These are phyloP conservation scores for Bombus waltoni DNA, from an alignment of 1,140 invertebrate species.

Conservation along the genomic window DNA sequence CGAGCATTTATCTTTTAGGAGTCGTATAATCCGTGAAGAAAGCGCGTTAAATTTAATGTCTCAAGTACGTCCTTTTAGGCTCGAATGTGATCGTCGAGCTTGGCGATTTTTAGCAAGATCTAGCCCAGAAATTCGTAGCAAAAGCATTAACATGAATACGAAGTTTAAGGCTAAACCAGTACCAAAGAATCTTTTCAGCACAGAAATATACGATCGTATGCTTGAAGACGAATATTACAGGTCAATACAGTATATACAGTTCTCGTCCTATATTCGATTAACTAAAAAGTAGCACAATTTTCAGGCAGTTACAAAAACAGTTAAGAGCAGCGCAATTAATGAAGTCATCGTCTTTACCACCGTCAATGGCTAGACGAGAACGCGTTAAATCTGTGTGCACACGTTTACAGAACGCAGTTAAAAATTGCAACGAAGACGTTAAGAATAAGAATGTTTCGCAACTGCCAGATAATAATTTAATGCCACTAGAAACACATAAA, in stretches of 20 bases:
- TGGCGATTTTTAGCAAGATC: slow-evolving; percentile 81
- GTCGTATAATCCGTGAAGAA: slow-evolving; percentile 79
- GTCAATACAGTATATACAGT: slow-evolving; percentile 73
- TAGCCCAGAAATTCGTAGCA: slow-evolving; percentile 83
- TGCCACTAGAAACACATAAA: slow-evolving; percentile 76
- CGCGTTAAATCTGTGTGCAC: slow-evolving; percentile 78
- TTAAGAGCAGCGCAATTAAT: slow-evolving; percentile 87
- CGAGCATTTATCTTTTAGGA: slow-evolving; percentile 65
- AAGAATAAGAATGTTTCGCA: slow-evolving; percentile 69
- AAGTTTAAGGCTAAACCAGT: slow-evolving; percentile 87
- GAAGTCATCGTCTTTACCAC: slow-evolving; percentile 86
- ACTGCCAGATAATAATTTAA: slow-evolving; percentile 71
- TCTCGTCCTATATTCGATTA: neutral
- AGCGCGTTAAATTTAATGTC: slow-evolving; percentile 79
- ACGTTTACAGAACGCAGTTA: slow-evolving; percentile 76
- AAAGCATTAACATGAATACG: slow-evolving; percentile 75
- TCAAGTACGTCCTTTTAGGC: slow-evolving; percentile 85
- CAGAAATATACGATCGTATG: slow-evolving; percentile 87
- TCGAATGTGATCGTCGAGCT: slow-evolving; percentile 79
- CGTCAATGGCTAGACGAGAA: slow-evolving; percentile 87
- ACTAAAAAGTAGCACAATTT: slow-evolving; percentile 39
- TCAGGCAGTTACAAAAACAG: slow-evolving; percentile 86
- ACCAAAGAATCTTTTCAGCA: slow-evolving; percentile 87
- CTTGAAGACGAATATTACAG: slow-evolving; percentile 88
- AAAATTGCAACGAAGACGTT: slow-evolving; percentile 73